Evolutionary conservation across 2,113 vertebrate genomes (phyloP).

Genomic region (Trochalopteron elliotii): DNA sequence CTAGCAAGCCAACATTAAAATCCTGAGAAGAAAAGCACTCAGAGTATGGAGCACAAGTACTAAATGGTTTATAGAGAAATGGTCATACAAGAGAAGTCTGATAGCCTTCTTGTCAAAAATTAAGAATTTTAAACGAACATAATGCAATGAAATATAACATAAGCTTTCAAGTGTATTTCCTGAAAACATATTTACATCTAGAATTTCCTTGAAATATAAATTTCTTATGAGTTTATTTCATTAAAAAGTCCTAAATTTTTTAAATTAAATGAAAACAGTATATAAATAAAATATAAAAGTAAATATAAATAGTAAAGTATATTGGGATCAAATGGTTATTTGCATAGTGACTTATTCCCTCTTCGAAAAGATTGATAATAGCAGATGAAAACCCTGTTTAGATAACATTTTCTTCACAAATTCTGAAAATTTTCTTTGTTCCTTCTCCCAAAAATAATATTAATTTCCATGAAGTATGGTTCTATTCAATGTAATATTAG

Average conservation of each 20-base stretch:
- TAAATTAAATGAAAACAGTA: neutral
- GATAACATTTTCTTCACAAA: neutral
- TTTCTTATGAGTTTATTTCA: neutral
- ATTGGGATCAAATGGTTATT: neutral
- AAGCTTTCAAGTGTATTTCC: neutral
- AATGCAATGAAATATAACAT: neutral
- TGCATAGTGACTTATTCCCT: fast-evolving
- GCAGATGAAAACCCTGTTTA: neutral
- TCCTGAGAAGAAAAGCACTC: neutral
- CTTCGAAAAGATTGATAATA: neutral
- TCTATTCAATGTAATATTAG: neutral
- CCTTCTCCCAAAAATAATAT: neutral
- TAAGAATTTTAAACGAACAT: neutral
- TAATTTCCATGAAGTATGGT: neutral
- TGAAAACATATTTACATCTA: neutral
- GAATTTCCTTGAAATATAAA: neutral
- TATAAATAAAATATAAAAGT: too few relatives aligned
- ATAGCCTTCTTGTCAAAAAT: neutral
- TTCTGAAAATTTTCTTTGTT: neutral
- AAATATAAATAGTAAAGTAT: too few relatives aligned
- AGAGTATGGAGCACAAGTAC: neutral
- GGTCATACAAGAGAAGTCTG: neutral
- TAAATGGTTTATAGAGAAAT: neutral
- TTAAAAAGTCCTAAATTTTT: neutral
- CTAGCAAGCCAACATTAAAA: neutral